Base-by-base conservation (phyloP, 2,888 invertebrate species). In the Eupithecia centaureata region DNA sequence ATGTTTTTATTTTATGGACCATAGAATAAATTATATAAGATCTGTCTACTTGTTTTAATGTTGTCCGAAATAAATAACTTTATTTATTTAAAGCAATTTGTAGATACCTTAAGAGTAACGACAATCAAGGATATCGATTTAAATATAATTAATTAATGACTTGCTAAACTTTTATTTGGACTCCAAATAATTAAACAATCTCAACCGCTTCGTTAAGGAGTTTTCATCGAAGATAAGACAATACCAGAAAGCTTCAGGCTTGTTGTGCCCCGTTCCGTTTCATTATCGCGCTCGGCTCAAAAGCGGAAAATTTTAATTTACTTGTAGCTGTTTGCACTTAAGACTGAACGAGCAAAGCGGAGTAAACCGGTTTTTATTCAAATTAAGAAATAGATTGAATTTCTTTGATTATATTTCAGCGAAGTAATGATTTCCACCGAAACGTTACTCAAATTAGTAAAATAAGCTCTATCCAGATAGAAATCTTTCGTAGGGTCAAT, bases 221-320 rank as follows among this genome's bases (percentile, higher is more conserved):
- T 73, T 74, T 77, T 70, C 73, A 76, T 74, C 71, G 75, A 76
- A 76, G 68, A 72, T 70, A 70, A 68, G 63, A 74, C 71, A 70
- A 68, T 65, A 70, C 69, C 72, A 64, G 67, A 56, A 73, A 69
- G 69, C 68, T 71, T 63, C 63, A 59, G 61, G 32, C 30, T 18
- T 12, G 22, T 57, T 57, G 57, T 33, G 5, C 56, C 30, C 56
- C 30, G 56, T 56, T 32, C 52, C 69, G 70, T 73, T 73, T 67
- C 74, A 71, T 75, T 70, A 64, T 67, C 72, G 70, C 72, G 65
- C 66, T 67, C 47, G 60, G 47, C 58, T 65, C 65, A 72, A 66
- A 64, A 72, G 68, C 62, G 58, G 67, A 68, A 68, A 73, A 73
- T 71, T 73, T 68, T 69, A 70, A 67, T 72, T 72, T 67, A 75